Evolutionary conservation across 2,113 vertebrate species (phyloP), one percentile per base, ranked within the genome.

Genomic region (Nothobranchius kuhntae): DNA sequence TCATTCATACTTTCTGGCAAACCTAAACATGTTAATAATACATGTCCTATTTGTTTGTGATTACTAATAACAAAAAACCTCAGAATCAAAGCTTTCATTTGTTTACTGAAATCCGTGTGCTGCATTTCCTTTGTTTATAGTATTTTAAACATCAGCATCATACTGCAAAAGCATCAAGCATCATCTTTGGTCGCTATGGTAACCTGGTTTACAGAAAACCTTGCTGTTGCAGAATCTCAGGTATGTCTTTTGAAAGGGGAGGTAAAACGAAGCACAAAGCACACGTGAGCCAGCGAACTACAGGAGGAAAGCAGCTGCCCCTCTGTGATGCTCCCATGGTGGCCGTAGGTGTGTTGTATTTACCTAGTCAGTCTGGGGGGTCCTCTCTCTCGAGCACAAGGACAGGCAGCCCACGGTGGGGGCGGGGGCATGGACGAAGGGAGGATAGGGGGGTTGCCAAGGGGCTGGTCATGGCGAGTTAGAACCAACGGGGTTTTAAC

Each of bases 351-450:
- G 87, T 89, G 90, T 87, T 82, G 89, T 92, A 95, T 91, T 95
- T 95, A 95, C 95, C 95, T 95, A 95, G 93, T 92, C 91, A 94
- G 93, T 90, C 92, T 92, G 90, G 94, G 91, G 93, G 92, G 91
- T 94, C 94, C 94, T 93, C 92, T 92, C 85, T 95, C 94, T 89
- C 94, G 88, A 92, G 86, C 89, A 91, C 94, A 93, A 82, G 93
- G 91, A 91, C 94, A 94, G 93, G 93, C 91, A 85, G 93, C 93
- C 94, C 94, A 94, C 75, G 93, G 93, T 68, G 93, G 91, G 86
- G 86, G 88, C 1, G 87, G 87, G 86, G 93, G 92, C 68, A 89
- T 87, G 68, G 93, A 93, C 57, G 91, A 86, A 77, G 89, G 87
- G 85, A 93, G 86, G 88, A 87, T 93, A 93, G 91, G 91, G 91